Conservation (phyloP, 64 coral and sea anemone genomes). For the Astreopora myriophthalma region DNA sequence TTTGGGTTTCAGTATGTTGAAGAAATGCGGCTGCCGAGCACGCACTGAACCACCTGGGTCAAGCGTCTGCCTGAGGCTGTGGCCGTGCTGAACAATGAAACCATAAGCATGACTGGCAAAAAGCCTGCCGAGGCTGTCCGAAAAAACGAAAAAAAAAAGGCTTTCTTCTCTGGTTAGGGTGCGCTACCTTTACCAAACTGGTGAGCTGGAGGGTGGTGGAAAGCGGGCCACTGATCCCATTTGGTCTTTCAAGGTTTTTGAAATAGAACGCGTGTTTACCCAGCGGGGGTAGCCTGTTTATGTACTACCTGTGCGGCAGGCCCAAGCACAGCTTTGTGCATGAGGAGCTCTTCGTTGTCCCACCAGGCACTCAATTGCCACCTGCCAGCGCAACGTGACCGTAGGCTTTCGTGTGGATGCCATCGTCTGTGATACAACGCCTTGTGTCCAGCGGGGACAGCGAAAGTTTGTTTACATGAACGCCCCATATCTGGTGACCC, state of each 20-base stretch:
- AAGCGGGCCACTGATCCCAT: background rate
- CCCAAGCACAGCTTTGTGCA: background rate
- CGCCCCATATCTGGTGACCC: background rate
- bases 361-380: background rate
- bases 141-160: background rate
- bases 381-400: background rate
- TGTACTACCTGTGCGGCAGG: background rate
- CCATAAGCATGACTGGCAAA: background rate
- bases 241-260: background rate
- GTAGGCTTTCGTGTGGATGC: background rate
- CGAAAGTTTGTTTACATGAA: background rate
- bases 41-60: background rate
- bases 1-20: background rate
- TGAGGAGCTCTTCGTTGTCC: constrained; percentile 1
- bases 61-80: constrained; percentile 12
- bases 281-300: background rate
- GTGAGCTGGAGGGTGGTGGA: constrained; percentile 9
- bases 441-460: background rate
- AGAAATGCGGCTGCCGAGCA: background rate
- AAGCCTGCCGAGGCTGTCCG: constrained; percentile 16
- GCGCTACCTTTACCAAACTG: background rate
- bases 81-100: constrained; percentile 16
- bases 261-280: background rate
- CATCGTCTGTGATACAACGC: background rate
- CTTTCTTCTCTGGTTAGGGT: background rate